Conservation (phyloP, 30 jellyfish, hydroid and myxozoan genomes). For the Phacellophora camtschatica region DNA sequence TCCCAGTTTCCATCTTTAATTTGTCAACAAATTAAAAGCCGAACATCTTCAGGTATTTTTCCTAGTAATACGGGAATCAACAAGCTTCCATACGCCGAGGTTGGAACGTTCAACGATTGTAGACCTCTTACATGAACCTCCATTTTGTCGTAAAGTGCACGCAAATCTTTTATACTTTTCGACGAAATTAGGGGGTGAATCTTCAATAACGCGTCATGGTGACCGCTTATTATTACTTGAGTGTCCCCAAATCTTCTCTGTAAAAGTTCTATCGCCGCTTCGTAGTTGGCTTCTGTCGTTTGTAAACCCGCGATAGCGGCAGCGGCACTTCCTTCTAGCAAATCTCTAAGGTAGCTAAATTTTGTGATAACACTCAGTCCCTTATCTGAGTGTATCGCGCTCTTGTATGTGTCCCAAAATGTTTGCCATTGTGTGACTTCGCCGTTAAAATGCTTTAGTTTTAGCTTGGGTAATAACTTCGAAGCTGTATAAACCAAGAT, state of each 20-base stretch:
- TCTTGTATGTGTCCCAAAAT: conserved; percentile 23
- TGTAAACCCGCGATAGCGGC: conserved; percentile 22
- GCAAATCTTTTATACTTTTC: not conserved
- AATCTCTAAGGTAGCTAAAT: conserved; percentile 19
- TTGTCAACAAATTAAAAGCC: not conserved
- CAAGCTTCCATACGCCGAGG: conserved; percentile 10
- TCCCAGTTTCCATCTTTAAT: not conserved
- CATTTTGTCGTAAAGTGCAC: not conserved
- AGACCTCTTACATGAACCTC: conserved; percentile 19
- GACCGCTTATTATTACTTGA: not conserved
- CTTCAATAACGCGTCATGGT: conserved; percentile 3
- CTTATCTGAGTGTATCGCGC: conserved; percentile 23
- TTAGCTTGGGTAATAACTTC: conserved; percentile 6
- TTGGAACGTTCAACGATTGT: conserved; percentile 7
- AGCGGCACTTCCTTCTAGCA: conserved; percentile 1
- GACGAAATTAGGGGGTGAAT: not conserved
- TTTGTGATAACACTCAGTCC: not conserved
- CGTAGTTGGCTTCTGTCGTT: conserved; percentile 19
- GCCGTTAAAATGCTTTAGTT: conserved; percentile 2
- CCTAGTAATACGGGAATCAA: not conserved
- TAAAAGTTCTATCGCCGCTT: conserved; percentile 5
- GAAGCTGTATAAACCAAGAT: too few species aligned
- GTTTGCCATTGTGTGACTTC: conserved; percentile 25
- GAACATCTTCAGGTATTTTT: conserved; percentile 24
- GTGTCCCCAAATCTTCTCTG: not conserved